Percentiles rank a stretch among this genome's conserved stretches.
phyloP scores from a whole-genome alignment of 2,113 vertebrate species.

The Ageneiosus marmoratus region DNA sequence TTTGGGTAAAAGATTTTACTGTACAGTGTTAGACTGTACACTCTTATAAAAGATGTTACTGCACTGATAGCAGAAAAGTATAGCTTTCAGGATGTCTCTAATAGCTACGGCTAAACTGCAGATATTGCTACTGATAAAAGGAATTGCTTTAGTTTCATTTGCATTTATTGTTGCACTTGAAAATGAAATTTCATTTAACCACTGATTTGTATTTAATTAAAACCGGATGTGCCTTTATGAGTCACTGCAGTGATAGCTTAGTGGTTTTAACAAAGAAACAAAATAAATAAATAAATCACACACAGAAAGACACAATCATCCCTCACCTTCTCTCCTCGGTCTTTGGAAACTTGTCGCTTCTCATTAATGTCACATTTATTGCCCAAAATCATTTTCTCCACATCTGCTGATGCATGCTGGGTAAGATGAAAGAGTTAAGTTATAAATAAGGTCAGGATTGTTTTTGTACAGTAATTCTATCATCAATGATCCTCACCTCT shows the following conservation, averaged over 20 bases:
- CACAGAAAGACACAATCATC: fast-evolving
- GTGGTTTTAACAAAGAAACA: no score
- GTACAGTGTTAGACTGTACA: neutral
- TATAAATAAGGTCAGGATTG: neutral
- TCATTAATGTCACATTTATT: constrained; percentile 98
- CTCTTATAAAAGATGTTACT: neutral
- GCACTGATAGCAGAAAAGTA: neutral
- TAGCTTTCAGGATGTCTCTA: neutral
- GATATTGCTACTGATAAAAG: neutral
- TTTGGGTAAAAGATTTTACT: neutral
- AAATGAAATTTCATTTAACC: neutral
- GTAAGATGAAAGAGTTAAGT: constrained; percentile 3
- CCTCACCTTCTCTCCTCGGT: constrained; percentile 91
- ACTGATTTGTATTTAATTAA: neutral
- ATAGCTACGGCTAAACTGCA: neutral
- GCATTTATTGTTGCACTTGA: neutral
- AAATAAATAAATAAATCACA: neutral
- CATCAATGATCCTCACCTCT: constrained; percentile 75
- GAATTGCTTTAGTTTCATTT: neutral
- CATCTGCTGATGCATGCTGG: constrained; percentile 93
- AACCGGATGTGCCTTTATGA: neutral
- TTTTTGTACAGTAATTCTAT: neutral
- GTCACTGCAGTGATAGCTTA: no score
- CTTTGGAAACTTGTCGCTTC: constrained; percentile 94
- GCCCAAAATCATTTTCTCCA: constrained; percentile 97